phyloP scores from a whole-genome alignment of 2,113 vertebrate genomes.

The Oxygymnocypris stewartii region DNA sequence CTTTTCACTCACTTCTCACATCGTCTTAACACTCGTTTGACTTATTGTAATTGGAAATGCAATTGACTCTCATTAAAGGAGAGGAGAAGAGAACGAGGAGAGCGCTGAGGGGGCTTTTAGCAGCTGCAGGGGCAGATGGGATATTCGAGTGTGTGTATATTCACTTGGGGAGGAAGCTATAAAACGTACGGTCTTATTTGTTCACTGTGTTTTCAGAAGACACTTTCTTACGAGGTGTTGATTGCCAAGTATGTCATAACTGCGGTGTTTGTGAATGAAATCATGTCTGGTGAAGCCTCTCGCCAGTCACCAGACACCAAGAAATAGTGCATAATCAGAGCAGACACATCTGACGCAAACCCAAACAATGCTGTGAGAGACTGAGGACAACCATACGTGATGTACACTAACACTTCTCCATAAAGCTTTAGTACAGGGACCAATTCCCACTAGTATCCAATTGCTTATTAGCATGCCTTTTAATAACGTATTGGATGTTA shows the following conservation, averaged over 20 bases:
- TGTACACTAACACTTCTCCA: background rate
- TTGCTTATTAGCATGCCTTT: no score
- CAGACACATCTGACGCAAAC: background rate
- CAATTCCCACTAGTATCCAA: no score
- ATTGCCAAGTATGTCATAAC: background rate
- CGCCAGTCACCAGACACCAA: background rate
- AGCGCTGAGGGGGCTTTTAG: background rate
- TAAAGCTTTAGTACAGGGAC: no score
- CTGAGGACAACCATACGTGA: background rate
- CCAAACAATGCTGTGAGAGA: background rate
- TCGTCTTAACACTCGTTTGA: conserved; percentile 3
- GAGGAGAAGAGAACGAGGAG: conserved; percentile 35
- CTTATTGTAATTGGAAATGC: conserved; percentile 36
- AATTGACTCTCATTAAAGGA: background rate
- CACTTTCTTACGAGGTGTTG: background rate
- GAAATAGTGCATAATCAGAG: background rate
- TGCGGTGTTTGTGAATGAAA: background rate
- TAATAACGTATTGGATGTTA: no score
- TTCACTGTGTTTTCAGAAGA: background rate
- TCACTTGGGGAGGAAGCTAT: conserved; percentile 60
- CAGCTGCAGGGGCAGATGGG: conserved; percentile 77
- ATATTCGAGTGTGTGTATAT: conserved; percentile 70
- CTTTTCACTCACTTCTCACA: conserved; percentile 23
- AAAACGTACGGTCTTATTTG: conserved; percentile 50
- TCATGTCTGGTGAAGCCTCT: background rate